phyloP scores from a whole-genome alignment of 2,888 invertebrate species.

The Andricus curvator region DNA sequence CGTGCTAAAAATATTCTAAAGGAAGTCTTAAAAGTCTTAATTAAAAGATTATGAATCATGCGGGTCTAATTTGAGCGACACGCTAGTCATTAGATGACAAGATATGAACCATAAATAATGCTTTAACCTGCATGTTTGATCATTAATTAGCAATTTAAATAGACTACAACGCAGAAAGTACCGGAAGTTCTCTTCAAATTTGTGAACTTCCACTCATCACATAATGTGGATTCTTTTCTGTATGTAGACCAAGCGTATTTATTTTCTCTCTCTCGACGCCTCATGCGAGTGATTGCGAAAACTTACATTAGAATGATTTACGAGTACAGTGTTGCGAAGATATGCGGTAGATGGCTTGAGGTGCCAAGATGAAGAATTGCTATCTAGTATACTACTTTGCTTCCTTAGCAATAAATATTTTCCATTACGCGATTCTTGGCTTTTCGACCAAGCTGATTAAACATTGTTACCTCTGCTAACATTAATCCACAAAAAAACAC shows the following conservation, averaged over 20 bases:
- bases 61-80: background rate
- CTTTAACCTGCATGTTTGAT: background rate
- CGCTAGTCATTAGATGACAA: background rate
- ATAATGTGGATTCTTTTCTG: background rate
- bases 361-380: slow-evolving; percentile 38
- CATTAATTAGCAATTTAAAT: slow-evolving; percentile 11
- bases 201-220: slow-evolving; percentile 5
- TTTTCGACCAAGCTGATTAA: slow-evolving; percentile 22
- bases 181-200: background rate
- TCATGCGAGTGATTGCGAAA: slow-evolving; percentile 33
- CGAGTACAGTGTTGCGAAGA: slow-evolving; percentile 18
- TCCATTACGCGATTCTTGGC: slow-evolving; percentile 22
- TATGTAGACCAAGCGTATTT: background rate
- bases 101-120: background rate
- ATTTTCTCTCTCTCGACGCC: background rate
- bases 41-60: background rate
- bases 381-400: slow-evolving; percentile 28
- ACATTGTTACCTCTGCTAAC: slow-evolving; percentile 18
- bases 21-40: background rate
- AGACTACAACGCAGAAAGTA: background rate
- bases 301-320: slow-evolving; percentile 39
- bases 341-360: slow-evolving; percentile 28
- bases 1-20: background rate
- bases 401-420: slow-evolving; percentile 30
- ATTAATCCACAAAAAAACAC: background rate